phyloP scores from a whole-genome alignment of 1,140 invertebrate genomes.

The Littorina saxatilis region DNA sequence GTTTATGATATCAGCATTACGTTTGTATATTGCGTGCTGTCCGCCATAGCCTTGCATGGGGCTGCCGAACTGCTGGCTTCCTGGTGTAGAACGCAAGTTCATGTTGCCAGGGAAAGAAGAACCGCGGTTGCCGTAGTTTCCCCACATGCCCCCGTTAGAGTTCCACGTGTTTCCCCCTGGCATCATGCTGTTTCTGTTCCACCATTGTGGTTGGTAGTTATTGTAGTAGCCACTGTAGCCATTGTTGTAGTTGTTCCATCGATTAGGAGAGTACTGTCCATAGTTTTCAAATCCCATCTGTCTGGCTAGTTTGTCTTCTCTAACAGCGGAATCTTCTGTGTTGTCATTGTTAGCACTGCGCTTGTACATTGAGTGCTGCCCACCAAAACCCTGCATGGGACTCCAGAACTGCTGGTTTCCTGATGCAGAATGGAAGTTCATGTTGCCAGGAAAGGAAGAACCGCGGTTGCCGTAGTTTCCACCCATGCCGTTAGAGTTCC shows the following conservation, averaged over 20 bases:
- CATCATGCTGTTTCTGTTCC: background rate
- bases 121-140: background rate
- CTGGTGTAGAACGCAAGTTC: background rate
- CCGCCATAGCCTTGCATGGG: too few species aligned
- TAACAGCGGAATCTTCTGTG: background rate
- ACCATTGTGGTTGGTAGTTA: background rate
- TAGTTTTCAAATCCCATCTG: background rate
- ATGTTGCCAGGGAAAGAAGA: background rate
- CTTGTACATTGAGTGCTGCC: background rate
- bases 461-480: background rate
- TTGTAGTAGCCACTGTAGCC: background rate
- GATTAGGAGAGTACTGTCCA: too few species aligned
- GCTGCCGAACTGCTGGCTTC: background rate
- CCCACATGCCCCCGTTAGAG: conserved; percentile 21
- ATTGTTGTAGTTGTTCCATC: too few species aligned
- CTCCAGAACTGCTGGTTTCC: background rate
- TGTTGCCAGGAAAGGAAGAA: background rate
- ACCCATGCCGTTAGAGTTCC: conserved; percentile 18
- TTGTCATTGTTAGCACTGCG: conserved; percentile 7
- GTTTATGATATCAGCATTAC: background rate
- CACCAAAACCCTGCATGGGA: background rate
- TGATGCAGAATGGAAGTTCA: background rate
- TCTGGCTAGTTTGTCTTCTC: background rate
- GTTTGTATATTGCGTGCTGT: too few species aligned
- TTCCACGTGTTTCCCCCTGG: background rate